Base-by-base conservation (phyloP, 2,113 vertebrate genomes). In the Cephalopholis sonnerati region DNA sequence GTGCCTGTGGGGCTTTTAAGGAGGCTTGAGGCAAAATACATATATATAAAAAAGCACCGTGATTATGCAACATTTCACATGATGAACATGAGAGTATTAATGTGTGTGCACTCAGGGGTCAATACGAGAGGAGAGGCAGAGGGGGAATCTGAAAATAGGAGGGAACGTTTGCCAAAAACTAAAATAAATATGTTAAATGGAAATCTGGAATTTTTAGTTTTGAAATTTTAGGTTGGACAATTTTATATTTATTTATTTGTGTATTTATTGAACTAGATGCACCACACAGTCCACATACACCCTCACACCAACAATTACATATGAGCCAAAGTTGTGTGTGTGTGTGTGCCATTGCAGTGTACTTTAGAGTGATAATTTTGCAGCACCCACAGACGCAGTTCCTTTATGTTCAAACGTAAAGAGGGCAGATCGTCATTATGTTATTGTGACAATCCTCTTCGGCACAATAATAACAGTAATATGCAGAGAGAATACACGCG, bases 1-100 rank as follows among this genome's bases (percentile, higher is more conserved):
- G 36, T 39, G 71, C 20, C 54, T 51, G 59, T 53, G 59, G 59
- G 79, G 81, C 64, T 55, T 44, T 61, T 50, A 71, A 39, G 13
- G 32, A 3, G 46, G 39, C 16, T 66, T 54, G 13, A 59, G 39
- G 22, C 13, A 44, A 27, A 1, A 50, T 11, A 44, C 10, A 44
- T 44, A 44, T 44, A 44, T 44, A 11, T 44, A 54, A 44, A 62
- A 65, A 76, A 61, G 6, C 41, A 41, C 4, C 57, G 4, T 12
- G 57, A 74, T 83, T 78, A 71, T 55, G 75, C 36, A 88, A 78
- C 63, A 18, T 68, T 83, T 70, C 46, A 77, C 65, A 72, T 59
- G 82, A 80, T 58, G 63, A 64, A 51, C 39, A 48, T 50, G 46
- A 84, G 48, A 53, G 32, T n/a, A 29, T 74, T 50, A 51, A 27